A percentile compares a stretch with the other conserved stretches of the same genome.
phyloP scores from a whole-genome alignment of 2,888 invertebrate genomes.

The Cantharis rufa region DNA sequence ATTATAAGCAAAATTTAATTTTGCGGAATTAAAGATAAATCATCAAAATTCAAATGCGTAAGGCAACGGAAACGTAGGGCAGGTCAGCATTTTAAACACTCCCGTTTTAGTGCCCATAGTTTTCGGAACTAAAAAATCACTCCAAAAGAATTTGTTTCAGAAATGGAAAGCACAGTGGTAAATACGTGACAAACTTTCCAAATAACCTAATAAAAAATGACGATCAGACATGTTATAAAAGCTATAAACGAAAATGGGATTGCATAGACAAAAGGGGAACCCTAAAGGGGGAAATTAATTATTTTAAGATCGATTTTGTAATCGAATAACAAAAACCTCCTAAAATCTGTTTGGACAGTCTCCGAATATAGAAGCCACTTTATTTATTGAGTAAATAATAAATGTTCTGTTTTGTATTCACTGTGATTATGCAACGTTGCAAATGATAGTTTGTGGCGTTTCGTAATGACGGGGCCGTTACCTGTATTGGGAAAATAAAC shows the following conservation, averaged over 20 bases:
- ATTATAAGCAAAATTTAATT: not conserved
- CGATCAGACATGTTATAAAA: not conserved
- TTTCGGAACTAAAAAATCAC: not conserved
- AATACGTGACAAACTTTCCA: not conserved
- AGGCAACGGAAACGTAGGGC: not conserved
- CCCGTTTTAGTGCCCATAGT: not conserved
- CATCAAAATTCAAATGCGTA: not conserved
- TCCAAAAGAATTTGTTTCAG: not conserved
- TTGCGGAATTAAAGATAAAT: not conserved
- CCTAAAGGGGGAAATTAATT: not conserved
- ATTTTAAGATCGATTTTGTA: not conserved
- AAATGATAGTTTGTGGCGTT: too few species aligned
- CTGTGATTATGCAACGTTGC: too few species aligned
- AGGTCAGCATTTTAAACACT: not conserved
- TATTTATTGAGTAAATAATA: too few species aligned
- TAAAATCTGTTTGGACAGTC: not conserved
- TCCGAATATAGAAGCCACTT: not conserved
- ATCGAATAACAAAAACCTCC: not conserved
- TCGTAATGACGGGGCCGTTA: too few species aligned
- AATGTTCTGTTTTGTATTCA: too few species aligned
- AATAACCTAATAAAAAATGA: not conserved
- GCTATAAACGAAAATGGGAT: not conserved
- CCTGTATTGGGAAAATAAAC: too few species aligned
- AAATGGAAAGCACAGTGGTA: not conserved
- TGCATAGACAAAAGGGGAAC: not conserved